These are phyloP conservation scores for Nixonia krombeini DNA, from an alignment of 1,140 invertebrate species.

Conservation along the genomic window DNA sequence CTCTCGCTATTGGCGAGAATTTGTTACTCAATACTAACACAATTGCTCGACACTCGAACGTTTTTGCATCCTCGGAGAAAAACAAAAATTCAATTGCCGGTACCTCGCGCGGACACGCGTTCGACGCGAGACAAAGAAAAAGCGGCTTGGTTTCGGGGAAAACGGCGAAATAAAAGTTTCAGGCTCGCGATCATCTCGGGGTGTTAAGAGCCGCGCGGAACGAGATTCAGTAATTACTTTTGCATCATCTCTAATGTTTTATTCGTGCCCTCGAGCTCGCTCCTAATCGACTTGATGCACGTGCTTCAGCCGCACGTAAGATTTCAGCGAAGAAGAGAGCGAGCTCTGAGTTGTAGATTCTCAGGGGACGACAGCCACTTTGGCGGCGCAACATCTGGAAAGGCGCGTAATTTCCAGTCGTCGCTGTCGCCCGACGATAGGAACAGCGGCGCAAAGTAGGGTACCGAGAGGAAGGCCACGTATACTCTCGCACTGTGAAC, in stretches of 20 bases:
- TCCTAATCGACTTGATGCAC: constrained; percentile 35
- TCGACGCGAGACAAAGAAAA: too few relatives aligned
- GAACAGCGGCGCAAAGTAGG: constrained; percentile 59
- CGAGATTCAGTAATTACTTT: constrained; percentile 47
- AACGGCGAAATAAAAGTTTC: too few relatives aligned
- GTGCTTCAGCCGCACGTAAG: constrained; percentile 34
- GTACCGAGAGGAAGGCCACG: constrained; percentile 57
- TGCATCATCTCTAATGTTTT: constrained; percentile 49
- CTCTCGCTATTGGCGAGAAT: too few relatives aligned
- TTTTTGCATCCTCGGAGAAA: too few relatives aligned
- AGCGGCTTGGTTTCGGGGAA: too few relatives aligned
- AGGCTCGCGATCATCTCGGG: constrained; percentile 40
- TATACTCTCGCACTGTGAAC: constrained; percentile 46
- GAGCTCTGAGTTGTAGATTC: constrained; percentile 49
- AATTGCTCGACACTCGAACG: too few relatives aligned
- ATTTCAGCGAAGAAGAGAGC: constrained; percentile 42
- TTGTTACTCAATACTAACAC: too few relatives aligned
- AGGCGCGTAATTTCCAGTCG: constrained; percentile 52
- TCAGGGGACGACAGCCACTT: constrained; percentile 49
- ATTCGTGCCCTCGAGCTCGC: constrained; percentile 34
- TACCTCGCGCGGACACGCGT: too few relatives aligned
- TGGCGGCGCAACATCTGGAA: constrained; percentile 51
- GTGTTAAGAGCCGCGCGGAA: constrained; percentile 38
- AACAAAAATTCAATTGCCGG: too few relatives aligned
- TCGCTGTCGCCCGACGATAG: constrained; percentile 50